Conservation (phyloP, 2,797 vertebrate species). For the Falco cherrug region DNA sequence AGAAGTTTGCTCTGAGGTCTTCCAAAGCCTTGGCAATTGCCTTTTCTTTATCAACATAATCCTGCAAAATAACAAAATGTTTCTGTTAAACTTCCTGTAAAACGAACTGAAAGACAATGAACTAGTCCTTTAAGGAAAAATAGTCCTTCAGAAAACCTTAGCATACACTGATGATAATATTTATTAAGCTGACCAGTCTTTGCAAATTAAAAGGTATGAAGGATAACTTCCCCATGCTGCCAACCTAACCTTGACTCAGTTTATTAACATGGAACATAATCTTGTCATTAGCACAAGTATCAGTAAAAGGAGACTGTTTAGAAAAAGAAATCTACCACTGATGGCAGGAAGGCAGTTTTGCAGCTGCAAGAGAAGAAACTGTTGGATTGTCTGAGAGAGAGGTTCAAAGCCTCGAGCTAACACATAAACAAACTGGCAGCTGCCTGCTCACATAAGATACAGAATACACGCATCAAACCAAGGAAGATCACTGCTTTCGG, state of each 20-base stretch:
- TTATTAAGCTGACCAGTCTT: background rate
- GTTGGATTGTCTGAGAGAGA: background rate
- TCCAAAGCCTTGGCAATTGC: constrained; percentile 98
- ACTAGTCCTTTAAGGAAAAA: background rate
- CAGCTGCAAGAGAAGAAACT: background rate
- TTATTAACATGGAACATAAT: background rate
- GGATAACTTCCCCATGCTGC: fast-evolving
- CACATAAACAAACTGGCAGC: background rate
- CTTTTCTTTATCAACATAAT: constrained; percentile 97
- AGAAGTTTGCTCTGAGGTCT: constrained; percentile 98
- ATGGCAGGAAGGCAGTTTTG: background rate
- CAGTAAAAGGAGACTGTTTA: background rate
- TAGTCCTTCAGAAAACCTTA: background rate
- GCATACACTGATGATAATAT: fast-evolving
- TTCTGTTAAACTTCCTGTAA: background rate
- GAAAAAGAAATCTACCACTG: background rate
- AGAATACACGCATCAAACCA: background rate
- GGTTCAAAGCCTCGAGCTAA: background rate
- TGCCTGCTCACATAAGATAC: background rate
- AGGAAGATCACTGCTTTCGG: background rate
- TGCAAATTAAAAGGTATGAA: background rate
- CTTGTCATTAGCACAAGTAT: background rate
- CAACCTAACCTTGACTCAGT: fast-evolving
- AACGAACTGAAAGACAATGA: background rate
- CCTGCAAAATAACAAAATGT: constrained; percentile 73